phyloP scores from a whole-genome alignment of 2,113 vertebrate species.

The Odocoileus virginianus region DNA sequence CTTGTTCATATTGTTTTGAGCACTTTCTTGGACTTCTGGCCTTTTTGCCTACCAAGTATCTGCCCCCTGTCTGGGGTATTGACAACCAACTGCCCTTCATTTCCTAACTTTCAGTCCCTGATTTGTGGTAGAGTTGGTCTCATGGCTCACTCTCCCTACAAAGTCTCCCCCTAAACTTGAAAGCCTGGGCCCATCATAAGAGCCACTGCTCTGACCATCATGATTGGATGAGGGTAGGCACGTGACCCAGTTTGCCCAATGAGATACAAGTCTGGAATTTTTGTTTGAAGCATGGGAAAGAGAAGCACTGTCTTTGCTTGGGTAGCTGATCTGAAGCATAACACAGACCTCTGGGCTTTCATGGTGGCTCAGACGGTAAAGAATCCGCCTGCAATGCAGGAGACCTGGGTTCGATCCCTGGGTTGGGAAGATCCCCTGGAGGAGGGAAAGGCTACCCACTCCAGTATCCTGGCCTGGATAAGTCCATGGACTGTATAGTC shows the following conservation, averaged over 20 bases:
- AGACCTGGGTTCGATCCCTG: neutral
- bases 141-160: neutral
- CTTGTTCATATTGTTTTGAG: neutral
- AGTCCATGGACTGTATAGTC: neutral
- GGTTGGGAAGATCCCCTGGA: neutral
- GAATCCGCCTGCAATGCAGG: accelerated
- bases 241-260: neutral
- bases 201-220: neutral
- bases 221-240: neutral
- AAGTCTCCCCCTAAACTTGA: neutral
- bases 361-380: neutral
- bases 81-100: neutral
- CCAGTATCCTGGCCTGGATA: neutral
- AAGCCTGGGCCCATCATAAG: neutral
- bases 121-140: neutral
- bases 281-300: neutral
- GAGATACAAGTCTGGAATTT: neutral
- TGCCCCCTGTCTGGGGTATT: neutral
- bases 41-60: neutral
- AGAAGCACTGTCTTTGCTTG: neutral
- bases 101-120: neutral
- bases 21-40: neutral
- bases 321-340: neutral
- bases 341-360: neutral
- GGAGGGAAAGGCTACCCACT: neutral